Base-by-base conservation (phyloP, 2,888 invertebrate genomes). In the Minunthozetes semirufus region DNA sequence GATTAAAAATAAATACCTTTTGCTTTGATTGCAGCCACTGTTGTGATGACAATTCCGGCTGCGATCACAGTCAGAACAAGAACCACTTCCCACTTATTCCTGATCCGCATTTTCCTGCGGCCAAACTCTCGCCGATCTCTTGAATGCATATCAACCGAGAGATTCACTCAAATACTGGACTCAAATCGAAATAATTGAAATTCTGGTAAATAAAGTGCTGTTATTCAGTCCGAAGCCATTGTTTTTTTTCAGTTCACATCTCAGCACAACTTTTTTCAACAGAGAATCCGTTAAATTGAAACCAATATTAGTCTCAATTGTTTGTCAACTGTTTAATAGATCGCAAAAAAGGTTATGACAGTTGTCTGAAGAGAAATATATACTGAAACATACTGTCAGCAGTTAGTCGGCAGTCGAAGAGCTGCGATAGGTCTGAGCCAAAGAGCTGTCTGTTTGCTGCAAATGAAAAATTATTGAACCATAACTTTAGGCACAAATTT, bases 11-110 rank as follows among this genome's bases (percentile, higher is more conserved):
- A 56, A 42, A 50, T 73, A 76, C 76, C 76, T 73, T 77, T 77
- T n/a, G 75, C 71, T 76, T 75, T 76, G 25, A 77, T 66, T 11
- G 75, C 77, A 15, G 77, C 74, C 25, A 77, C 70, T 25, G 76
- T 77, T n/a, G 77, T 76, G 27, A 77, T 73, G 29, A 77, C 74
- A 25, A 77, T 70, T 17, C 77, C 77, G 27, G 73, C 71, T 6
- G 66, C 73, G 13, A 77, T 71, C 3, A 77, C 70, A 33, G 73
- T 27, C 27, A 77, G 46, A n/a, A 77, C 76, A 8, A 77, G 71
- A 61, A 77, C 50, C 3, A 77, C 27, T 74, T 77, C 77, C 77
- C 77, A 77, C 59, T 72, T 77, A 25, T 42, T 70, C n/a, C 29
- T 59, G 17, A 73, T 66, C 27, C 38, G 25, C 46, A 73, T 61